phyloP scores from a whole-genome alignment of 2,113 vertebrate species.

The Holacanthus passer region DNA sequence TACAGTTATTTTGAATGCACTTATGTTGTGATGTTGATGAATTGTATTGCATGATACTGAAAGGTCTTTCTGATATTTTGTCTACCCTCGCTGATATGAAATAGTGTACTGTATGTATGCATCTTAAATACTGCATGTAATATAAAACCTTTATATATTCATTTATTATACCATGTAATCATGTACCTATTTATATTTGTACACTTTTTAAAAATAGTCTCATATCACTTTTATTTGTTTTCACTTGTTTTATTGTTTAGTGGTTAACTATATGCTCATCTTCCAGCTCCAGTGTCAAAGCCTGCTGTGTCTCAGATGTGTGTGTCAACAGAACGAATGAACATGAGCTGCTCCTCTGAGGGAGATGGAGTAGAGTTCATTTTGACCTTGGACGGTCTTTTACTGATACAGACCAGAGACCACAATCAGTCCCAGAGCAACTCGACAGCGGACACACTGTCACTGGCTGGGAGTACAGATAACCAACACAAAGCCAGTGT shows the following conservation, averaged over 20 bases:
- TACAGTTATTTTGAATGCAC: no score
- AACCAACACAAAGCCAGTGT: neutral
- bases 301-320: conserved; percentile 57
- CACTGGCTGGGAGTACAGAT: neutral
- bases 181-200: no score
- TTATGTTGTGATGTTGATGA: no score
- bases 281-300: conserved; percentile 53
- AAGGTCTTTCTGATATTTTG: no score
- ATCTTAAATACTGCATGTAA: neutral
- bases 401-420: neutral
- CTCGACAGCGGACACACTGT: neutral
- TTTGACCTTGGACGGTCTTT: conserved; percentile 10
- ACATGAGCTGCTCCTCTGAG: conserved; percentile 44
- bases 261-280: neutral
- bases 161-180: no score
- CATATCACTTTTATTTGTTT: no score
- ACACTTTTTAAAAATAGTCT: no score
- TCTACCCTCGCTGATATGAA: no score
- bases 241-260: neutral
- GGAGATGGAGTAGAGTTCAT: conserved; percentile 38
- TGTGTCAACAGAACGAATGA: conserved; percentile 37
- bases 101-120: no score
- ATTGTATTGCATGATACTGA: no score
- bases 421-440: neutral
- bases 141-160: neutral